Conservation (phyloP, 1,140 invertebrate species). For the Listronotus bonariensis region DNA sequence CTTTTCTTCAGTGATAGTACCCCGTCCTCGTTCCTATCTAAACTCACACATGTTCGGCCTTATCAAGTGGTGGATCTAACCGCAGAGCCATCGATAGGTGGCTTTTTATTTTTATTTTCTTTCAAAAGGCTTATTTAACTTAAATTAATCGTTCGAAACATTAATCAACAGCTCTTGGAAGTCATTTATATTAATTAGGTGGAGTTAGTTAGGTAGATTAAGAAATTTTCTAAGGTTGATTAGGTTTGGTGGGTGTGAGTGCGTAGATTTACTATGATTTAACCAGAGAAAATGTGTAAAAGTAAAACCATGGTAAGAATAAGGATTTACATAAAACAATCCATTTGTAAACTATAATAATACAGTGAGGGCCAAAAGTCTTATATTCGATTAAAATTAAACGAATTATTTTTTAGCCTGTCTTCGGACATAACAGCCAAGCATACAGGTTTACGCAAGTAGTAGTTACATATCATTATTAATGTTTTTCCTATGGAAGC, state of each 20-base stretch:
- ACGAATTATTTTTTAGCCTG: too few species aligned
- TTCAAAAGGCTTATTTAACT: constrained; percentile 44
- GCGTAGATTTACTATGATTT: not conserved
- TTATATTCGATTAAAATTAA: too few species aligned
- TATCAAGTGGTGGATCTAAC: constrained; percentile 50
- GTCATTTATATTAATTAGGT: constrained; percentile 42
- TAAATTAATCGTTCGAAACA: constrained; percentile 42
- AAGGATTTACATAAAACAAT: too few species aligned
- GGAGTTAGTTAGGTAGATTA: not conserved
- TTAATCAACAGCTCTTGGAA: constrained; percentile 38
- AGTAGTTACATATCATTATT: too few species aligned
- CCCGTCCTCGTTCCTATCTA: constrained; percentile 44
- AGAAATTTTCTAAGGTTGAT: not conserved
- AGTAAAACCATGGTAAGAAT: too few species aligned
- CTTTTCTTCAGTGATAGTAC: constrained; percentile 6
- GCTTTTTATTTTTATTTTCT: constrained; percentile 37
- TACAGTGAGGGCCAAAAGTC: too few species aligned
- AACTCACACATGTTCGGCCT: constrained; percentile 49
- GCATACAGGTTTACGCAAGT: too few species aligned
- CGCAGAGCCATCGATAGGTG: constrained; percentile 37
- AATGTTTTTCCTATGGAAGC: too few species aligned
- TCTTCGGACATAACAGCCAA: too few species aligned
- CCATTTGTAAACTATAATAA: too few species aligned
- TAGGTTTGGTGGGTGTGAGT: not conserved
- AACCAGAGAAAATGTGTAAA: not conserved